phyloP scores from a whole-genome alignment of 2,113 vertebrate genomes.

The Tinamus guttatus region DNA sequence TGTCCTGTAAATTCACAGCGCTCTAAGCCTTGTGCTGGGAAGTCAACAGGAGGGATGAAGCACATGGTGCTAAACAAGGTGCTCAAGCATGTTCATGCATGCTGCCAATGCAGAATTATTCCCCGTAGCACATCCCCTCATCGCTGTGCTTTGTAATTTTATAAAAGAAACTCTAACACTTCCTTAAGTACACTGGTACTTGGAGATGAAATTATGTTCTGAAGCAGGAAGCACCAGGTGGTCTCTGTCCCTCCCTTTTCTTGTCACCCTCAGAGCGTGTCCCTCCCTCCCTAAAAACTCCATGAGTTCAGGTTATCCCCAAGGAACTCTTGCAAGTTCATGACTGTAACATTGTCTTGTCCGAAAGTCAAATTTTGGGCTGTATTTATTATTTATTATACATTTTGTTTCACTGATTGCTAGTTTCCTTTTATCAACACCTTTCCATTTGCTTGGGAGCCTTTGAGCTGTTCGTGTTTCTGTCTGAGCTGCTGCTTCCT shows the following conservation, averaged over 20 bases:
- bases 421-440: neutral
- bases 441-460: neutral
- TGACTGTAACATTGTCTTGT: neutral
- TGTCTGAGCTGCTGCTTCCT: neutral
- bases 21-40: neutral
- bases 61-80: neutral
- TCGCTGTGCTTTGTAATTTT: neutral
- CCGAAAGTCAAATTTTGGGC: neutral
- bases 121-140: fast-evolving
- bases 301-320: neutral
- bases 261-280: fast-evolving
- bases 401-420: neutral
- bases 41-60: fast-evolving
- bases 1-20: fast-evolving
- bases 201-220: neutral
- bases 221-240: neutral
- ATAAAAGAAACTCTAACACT: neutral
- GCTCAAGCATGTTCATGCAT: neutral
- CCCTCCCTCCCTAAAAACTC: neutral
- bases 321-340: neutral
- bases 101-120: fast-evolving
- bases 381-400: neutral
- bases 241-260: neutral
- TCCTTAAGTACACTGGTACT: neutral
- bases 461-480: neutral